Percentiles rank a stretch among this genome's conserved stretches.
Conservation (phyloP, 2,888 invertebrate species). For the Diploptera punctata region DNA sequence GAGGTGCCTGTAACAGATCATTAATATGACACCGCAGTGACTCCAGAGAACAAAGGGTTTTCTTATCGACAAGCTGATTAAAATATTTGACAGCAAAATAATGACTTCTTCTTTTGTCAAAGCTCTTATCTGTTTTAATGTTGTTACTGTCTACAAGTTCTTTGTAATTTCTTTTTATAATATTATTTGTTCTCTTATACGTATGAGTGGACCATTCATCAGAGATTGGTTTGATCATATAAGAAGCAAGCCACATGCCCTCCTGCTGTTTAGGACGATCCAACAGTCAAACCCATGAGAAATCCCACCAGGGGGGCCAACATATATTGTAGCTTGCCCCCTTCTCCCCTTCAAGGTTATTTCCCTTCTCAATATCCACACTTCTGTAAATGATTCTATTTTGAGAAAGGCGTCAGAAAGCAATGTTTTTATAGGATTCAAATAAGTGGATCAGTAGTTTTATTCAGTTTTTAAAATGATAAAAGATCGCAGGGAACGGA, state of each 20-base stretch:
- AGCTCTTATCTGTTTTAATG: not conserved
- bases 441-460: too few species aligned
- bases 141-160: not conserved
- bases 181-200: conserved; percentile 15
- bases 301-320: conserved; percentile 29
- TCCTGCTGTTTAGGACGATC: conserved; percentile 31
- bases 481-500: too few species aligned
- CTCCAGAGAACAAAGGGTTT: not conserved
- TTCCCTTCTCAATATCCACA: too few species aligned
- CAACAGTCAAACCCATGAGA: conserved; percentile 31
- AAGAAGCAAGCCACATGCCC: conserved; percentile 33
- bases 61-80: not conserved
- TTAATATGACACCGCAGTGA: too few species aligned
- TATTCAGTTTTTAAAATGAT: too few species aligned
- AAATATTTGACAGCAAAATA: conserved; percentile 5
- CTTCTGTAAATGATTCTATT: too few species aligned
- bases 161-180: not conserved
- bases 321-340: conserved; percentile 16
- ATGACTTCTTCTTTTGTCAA: not conserved
- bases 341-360: conserved; percentile 26
- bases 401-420: too few species aligned
- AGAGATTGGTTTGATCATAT: conserved; percentile 23
- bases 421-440: too few species aligned
- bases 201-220: conserved; percentile 28
- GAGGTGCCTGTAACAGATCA: too few species aligned